Percentiles rank a stretch among this genome's conserved stretches.
Evolutionary conservation across 2,797 vertebrate genomes (phyloP).

Genomic region (Anabas testudineus): DNA sequence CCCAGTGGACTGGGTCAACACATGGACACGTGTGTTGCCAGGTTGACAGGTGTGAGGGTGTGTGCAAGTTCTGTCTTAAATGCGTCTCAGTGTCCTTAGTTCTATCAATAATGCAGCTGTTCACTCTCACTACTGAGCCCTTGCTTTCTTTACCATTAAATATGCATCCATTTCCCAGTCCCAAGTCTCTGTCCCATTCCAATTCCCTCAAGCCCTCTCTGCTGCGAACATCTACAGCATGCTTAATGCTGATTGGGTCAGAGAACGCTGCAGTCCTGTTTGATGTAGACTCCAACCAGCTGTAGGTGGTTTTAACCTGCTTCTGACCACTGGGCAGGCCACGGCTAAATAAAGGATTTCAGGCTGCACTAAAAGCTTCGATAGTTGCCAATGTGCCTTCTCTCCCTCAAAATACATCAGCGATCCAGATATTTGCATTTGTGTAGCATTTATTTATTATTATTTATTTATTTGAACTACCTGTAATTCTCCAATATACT

Average conservation of each 20-base stretch:
- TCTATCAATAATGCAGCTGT: constrained; percentile 81
- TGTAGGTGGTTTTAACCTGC: constrained; percentile 30
- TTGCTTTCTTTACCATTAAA: constrained; percentile 78
- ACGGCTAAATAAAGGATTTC: constrained; percentile 1
- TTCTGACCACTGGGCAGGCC: neutral
- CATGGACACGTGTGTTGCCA: constrained; percentile 48
- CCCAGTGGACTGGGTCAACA: constrained; percentile 25
- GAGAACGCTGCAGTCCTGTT: constrained; percentile 4
- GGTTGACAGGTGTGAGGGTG: constrained; percentile 63
- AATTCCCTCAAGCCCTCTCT: constrained; percentile 57
- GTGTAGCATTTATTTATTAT: neutral
- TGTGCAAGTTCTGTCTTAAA: constrained; percentile 34
- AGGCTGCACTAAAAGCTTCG: neutral
- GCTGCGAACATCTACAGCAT: constrained; percentile 22
- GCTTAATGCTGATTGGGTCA: constrained; percentile 28
- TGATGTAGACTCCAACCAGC: constrained; percentile 4
- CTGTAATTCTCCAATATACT: neutral
- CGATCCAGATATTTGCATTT: neutral
- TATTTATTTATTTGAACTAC: neutral
- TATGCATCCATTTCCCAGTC: constrained; percentile 78
- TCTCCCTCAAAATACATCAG: neutral
- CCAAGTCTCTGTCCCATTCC: constrained; percentile 63
- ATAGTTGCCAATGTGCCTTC: neutral
- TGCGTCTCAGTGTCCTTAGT: constrained; percentile 67
- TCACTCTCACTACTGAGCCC: constrained; percentile 67